These are phyloP conservation scores for Anas bernieri DNA, from an alignment of 2,797 vertebrate species.

Conservation along the genomic window DNA sequence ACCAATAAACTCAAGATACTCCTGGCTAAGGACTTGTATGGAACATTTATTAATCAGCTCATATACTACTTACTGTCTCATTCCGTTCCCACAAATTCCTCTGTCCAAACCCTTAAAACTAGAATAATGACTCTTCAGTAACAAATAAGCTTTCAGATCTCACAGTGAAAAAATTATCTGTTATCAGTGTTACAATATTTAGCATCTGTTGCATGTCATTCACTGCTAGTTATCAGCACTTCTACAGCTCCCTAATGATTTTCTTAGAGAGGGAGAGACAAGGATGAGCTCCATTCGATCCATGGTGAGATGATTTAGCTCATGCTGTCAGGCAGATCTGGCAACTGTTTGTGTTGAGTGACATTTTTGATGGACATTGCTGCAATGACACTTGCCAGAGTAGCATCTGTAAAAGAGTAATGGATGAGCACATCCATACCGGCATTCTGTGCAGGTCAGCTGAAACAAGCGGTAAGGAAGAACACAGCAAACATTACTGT, in stretches of 20 bases:
- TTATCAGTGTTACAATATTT: background rate
- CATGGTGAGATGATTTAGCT: background rate
- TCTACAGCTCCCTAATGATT: background rate
- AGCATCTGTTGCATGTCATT: conserved; percentile 24
- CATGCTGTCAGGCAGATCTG: background rate
- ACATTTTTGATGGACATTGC: background rate
- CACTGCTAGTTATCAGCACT: background rate
- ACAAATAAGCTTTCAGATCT: background rate
- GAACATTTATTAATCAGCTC: background rate
- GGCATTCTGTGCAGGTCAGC: background rate
- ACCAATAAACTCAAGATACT: background rate
- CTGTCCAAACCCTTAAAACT: background rate
- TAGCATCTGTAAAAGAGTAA: background rate
- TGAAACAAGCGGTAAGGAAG: background rate
- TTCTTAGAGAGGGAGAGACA: background rate
- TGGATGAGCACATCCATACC: background rate
- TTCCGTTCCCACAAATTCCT: background rate
- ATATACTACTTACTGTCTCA: background rate
- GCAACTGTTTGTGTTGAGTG: background rate
- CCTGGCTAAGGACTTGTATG: background rate
- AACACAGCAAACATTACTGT: background rate
- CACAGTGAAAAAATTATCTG: background rate
- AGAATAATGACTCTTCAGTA: background rate
- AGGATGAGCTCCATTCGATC: background rate
- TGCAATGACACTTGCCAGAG: background rate